phyloP scores from a whole-genome alignment of 2,113 vertebrate genomes.

The Anolis carolinensis region DNA sequence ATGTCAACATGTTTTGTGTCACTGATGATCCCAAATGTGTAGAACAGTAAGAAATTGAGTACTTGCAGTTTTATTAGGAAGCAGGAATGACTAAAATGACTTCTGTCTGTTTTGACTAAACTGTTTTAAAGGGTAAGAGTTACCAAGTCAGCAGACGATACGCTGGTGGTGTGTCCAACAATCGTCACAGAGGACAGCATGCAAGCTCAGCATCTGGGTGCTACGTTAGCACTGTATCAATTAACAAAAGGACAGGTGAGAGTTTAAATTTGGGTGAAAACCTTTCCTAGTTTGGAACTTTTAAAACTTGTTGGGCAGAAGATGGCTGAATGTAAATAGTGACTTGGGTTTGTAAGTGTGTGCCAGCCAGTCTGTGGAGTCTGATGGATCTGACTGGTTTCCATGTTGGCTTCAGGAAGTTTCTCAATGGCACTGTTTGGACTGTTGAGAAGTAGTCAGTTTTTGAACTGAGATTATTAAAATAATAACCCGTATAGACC shows the following conservation, averaged over 20 bases:
- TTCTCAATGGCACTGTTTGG: neutral
- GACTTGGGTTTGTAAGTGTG: neutral
- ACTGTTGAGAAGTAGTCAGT: neutral
- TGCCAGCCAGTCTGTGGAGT: neutral
- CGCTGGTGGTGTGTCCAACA: constrained; percentile 89
- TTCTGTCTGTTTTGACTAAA: constrained; percentile 20
- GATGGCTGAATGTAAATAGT: neutral
- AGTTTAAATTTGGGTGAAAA: neutral
- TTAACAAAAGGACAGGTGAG: constrained; percentile 95
- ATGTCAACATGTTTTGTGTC: neutral
- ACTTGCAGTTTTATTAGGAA: neutral
- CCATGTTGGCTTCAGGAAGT: neutral
- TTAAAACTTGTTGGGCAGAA: neutral
- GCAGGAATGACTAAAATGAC: neutral
- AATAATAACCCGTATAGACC: too few species aligned
- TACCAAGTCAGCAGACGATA: constrained; percentile 80
- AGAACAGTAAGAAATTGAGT: neutral
- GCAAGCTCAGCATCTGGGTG: constrained; percentile 96
- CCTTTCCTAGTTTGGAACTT: neutral
- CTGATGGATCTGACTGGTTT: neutral
- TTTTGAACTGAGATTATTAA: neutral
- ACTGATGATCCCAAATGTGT: neutral
- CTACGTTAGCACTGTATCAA: constrained; percentile 91
- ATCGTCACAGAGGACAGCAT: constrained; percentile 95
- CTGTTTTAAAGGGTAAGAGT: constrained; percentile 83